Evolutionary conservation across 2,888 invertebrate genomes (phyloP).

Genomic region (Sphaerophoria taeniata): DNA sequence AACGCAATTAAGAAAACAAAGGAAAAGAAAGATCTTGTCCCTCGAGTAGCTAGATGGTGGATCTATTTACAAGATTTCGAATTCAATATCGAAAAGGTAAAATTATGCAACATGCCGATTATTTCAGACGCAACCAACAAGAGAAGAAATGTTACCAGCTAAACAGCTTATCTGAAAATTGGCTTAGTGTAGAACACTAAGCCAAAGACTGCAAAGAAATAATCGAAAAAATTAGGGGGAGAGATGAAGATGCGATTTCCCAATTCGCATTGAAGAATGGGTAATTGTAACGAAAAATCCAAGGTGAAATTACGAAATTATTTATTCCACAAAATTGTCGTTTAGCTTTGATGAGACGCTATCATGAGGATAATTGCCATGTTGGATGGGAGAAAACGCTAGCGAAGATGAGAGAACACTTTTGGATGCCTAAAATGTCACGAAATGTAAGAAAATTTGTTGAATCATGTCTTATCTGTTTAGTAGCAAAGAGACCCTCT

Average conservation of each 20-base stretch:
- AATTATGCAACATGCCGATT: conserved; percentile 43
- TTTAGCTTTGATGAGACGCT: conserved; percentile 40
- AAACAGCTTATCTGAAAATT: conserved; percentile 31
- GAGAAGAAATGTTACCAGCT: conserved; percentile 16
- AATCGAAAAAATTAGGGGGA: conserved; percentile 11
- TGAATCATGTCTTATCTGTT: conserved; percentile 42
- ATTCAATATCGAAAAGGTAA: conserved; percentile 46
- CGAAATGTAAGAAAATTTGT: conserved; percentile 50
- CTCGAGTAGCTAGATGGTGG: conserved; percentile 57
- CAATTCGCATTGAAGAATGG: not conserved
- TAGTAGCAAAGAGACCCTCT: conserved; percentile 59
- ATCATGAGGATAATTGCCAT: conserved; percentile 43
- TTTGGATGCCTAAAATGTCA: too few relatives aligned
- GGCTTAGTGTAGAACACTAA: conserved; percentile 34
- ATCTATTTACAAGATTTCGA: conserved; percentile 52
- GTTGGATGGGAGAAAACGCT: too few relatives aligned
- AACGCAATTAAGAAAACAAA: conserved; percentile 29
- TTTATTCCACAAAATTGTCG: conserved; percentile 33
- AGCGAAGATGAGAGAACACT: too few relatives aligned
- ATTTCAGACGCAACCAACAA: conserved; percentile 49
- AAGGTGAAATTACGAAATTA: conserved; percentile 3
- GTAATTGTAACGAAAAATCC: not conserved
- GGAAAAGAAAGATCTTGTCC: conserved; percentile 41
- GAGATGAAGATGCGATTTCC: not conserved
- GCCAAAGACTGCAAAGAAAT: conserved; percentile 3